A percentile compares a stretch with the other conserved stretches of the same genome.
These are phyloP conservation scores for Percopsis omiscomaycus DNA, from an alignment of 2,797 vertebrate genomes.

Conservation along the genomic window DNA sequence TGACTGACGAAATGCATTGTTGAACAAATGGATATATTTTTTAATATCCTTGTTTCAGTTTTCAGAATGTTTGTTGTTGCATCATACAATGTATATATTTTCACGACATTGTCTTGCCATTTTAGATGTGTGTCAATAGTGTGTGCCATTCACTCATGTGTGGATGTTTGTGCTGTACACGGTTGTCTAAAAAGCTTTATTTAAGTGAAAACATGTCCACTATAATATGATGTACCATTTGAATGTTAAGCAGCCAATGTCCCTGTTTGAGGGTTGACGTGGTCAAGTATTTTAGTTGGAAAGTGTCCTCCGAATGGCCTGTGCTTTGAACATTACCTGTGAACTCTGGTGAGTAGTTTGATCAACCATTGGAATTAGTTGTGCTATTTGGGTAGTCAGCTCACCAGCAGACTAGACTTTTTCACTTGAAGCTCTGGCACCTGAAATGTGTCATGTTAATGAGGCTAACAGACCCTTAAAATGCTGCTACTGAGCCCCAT, in stretches of 20 bases:
- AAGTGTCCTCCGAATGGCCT: conserved; percentile 51
- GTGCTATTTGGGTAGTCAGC: conserved; percentile 19
- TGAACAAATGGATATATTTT: conserved; percentile 62
- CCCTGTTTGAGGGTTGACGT: conserved; percentile 44
- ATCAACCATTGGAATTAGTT: conserved; percentile 45
- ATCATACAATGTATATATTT: conserved; percentile 66
- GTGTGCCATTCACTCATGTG: conserved; percentile 57
- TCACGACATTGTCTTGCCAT: conserved; percentile 57
- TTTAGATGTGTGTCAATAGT: conserved; percentile 62
- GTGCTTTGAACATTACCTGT: conserved; percentile 54
- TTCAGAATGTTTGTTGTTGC: conserved; percentile 67
- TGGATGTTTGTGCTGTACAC: conserved; percentile 51
- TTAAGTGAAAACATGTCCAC: conserved; percentile 39
- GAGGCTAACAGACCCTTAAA: background rate
- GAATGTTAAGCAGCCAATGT: conserved; percentile 69
- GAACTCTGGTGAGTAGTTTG: conserved; percentile 48
- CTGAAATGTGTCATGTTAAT: conserved; percentile 69
- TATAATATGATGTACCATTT: conserved; percentile 54
- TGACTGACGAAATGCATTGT: conserved; percentile 55
- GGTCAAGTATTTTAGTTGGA: conserved; percentile 45
- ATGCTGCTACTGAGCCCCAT: too few species aligned
- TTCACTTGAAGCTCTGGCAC: conserved; percentile 59
- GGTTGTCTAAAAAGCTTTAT: conserved; percentile 56
- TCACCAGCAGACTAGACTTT: conserved; percentile 31
- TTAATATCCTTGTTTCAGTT: conserved; percentile 31